Percentiles rank a stretch among this genome's conserved stretches.
Evolutionary conservation across 1,140 invertebrate genomes (phyloP).

Genomic region (Microplitis mediator): DNA sequence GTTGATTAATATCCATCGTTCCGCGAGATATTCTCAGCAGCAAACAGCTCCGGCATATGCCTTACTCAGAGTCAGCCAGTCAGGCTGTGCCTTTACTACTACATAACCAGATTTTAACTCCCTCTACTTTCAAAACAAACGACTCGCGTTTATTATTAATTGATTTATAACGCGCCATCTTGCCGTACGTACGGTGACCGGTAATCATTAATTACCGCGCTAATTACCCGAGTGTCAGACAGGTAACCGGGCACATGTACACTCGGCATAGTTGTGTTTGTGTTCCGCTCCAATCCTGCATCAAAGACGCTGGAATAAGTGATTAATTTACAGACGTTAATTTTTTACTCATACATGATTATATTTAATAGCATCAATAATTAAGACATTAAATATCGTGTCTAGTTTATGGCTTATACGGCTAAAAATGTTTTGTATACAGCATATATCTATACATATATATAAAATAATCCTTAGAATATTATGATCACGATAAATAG

Average conservation of each 20-base stretch:
- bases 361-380: no score
- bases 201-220: constrained; percentile 48
- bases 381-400: no score
- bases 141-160: constrained; percentile 44
- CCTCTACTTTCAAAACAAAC: constrained; percentile 33
- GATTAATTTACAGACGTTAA: no score
- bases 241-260: constrained; percentile 24
- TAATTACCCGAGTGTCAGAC: constrained; percentile 44
- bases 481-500: not conserved
- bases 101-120: not conserved
- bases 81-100: not conserved
- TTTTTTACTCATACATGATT: no score
- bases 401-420: no score
- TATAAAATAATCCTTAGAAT: not conserved
- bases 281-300: not conserved
- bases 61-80: no score
- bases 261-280: not conserved
- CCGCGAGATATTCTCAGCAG: no score
- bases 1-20: constrained; percentile 37
- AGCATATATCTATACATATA: not conserved
- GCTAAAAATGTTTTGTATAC: no score
- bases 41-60: not conserved
- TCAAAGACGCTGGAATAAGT: not conserved
- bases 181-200: constrained; percentile 38
- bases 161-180: constrained; percentile 50